Percentiles rank a stretch among this genome's conserved stretches.
Evolutionary conservation across 2,888 invertebrate genomes (phyloP).

Genomic region (Diarsia rubi): DNA sequence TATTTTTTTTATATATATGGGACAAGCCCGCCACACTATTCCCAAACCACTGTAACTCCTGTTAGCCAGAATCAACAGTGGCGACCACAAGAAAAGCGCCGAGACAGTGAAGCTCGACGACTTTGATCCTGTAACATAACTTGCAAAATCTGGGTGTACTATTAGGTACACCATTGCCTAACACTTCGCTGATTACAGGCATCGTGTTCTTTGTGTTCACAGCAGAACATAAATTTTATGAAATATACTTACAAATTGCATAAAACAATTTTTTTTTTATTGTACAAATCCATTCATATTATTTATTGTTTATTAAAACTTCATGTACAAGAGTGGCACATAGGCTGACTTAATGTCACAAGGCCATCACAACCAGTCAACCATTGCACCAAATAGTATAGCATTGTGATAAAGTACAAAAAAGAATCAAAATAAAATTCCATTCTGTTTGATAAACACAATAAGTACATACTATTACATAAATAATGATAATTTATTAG

Average conservation of each 20-base stretch:
- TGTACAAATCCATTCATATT: background rate
- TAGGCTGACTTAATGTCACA: background rate
- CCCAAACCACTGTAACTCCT: too few species aligned
- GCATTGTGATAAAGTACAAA: background rate
- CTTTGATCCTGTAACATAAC: too few species aligned
- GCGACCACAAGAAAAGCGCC: too few species aligned
- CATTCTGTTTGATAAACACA: background rate
- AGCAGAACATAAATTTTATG: background rate
- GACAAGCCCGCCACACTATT: too few species aligned
- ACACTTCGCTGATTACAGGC: too few species aligned
- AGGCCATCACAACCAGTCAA: background rate
- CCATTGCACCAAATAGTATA: background rate
- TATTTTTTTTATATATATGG: too few species aligned
- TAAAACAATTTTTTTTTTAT: background rate
- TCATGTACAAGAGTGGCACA: background rate
- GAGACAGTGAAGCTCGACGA: too few species aligned
- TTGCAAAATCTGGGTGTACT: too few species aligned
- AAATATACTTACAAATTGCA: background rate
- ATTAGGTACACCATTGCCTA: too few species aligned
- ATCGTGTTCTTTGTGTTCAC: background rate
- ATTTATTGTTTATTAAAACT: background rate
- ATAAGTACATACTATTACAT: background rate
- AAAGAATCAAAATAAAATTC: background rate
- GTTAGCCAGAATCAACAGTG: too few species aligned
- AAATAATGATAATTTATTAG: background rate